Evolutionary conservation across 2,113 vertebrate genomes (phyloP).

Genomic region (Phoenicopterus ruber): DNA sequence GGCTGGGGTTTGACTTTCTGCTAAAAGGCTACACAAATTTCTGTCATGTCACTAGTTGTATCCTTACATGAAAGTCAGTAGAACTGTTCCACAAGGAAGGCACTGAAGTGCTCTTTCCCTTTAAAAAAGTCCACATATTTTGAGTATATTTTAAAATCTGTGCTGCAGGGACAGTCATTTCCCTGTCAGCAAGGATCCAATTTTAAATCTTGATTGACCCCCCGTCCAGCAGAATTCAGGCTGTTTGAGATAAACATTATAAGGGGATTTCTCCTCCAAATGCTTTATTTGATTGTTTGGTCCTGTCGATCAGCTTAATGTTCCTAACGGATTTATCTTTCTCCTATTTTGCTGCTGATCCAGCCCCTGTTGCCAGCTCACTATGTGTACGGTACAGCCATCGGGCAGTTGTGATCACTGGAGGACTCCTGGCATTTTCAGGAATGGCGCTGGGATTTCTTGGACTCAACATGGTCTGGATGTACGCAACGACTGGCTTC

Average conservation of each 20-base stretch:
- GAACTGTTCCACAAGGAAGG: background rate
- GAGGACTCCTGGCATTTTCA: constrained; percentile 42
- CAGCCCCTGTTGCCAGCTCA: constrained; percentile 49
- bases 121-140: background rate
- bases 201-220: background rate
- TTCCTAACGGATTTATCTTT: background rate
- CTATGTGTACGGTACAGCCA: constrained; percentile 21
- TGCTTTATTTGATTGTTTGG: background rate
- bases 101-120: background rate
- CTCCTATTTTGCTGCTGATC: background rate
- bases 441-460: constrained; percentile 53
- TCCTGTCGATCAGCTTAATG: background rate
- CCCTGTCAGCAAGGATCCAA: background rate
- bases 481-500: constrained; percentile 37
- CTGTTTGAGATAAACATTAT: background rate
- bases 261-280: background rate
- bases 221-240: background rate
- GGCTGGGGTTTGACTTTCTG: background rate
- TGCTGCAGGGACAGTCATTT: background rate
- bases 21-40: background rate
- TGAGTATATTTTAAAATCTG: background rate
- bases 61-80: background rate
- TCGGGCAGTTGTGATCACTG: constrained; percentile 27
- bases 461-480: constrained; percentile 38
- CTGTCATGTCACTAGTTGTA: background rate